Evolutionary conservation across 2,113 vertebrate species (phyloP).

Genomic region (Hydrochoerus hydrochaeris): DNA sequence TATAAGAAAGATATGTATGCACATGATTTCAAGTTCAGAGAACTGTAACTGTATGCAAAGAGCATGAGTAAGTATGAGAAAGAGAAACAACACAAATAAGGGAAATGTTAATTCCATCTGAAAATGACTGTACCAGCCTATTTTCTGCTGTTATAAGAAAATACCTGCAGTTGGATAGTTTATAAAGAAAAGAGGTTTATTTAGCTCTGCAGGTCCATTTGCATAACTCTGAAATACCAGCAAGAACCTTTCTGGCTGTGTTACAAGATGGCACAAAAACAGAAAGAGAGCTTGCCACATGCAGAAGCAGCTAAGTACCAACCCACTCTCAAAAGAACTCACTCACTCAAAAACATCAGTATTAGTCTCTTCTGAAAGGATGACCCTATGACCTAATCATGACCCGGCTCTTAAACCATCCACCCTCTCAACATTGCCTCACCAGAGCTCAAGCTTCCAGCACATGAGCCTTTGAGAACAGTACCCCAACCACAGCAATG

Average conservation of each 20-base stretch:
- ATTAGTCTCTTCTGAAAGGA: background rate
- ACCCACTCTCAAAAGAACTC: background rate
- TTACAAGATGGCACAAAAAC: background rate
- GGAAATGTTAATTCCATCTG: background rate
- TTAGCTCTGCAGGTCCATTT: no score
- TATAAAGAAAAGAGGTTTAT: background rate
- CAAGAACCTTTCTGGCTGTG: background rate
- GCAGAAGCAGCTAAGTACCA: background rate
- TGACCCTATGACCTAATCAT: background rate
- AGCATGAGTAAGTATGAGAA: background rate
- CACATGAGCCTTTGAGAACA: background rate
- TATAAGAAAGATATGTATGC: background rate
- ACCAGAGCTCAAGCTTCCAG: background rate
- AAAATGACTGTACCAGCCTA: background rate
- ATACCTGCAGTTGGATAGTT: background rate
- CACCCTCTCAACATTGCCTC: background rate
- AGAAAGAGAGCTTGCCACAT: background rate
- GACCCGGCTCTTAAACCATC: background rate
- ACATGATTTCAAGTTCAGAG: background rate
- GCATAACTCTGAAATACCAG: background rate
- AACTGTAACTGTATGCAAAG: background rate
- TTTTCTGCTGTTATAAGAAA: background rate
- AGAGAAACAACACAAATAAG: constrained; percentile 22
- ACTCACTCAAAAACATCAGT: background rate
- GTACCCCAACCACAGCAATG: background rate